Conservation (phyloP, 2,113 vertebrate species). For the Nycticebus coucang region DNA sequence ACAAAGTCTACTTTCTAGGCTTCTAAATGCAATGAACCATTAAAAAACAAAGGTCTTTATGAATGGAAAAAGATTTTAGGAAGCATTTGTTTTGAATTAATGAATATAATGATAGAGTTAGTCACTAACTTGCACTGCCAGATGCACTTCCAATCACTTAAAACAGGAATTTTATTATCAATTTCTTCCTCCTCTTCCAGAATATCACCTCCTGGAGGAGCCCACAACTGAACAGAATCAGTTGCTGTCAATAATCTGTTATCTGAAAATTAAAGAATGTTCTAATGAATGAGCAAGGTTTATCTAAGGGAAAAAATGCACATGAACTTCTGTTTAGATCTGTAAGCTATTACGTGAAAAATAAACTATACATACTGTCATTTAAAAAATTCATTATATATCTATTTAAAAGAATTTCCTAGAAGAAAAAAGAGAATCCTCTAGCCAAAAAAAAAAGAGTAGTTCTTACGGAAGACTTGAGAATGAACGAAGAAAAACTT, state of each 20-base stretch:
- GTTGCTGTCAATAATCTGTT: slow-evolving; percentile 97
- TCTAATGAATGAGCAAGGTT: slow-evolving; percentile 59
- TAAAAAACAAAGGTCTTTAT: slow-evolving; percentile 38
- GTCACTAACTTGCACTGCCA: slow-evolving; percentile 97
- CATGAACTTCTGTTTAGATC: background rate
- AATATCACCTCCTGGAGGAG: slow-evolving; percentile 91
- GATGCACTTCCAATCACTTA: slow-evolving; percentile 98
- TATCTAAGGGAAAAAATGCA: slow-evolving; percentile 46
- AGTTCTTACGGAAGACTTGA: background rate
- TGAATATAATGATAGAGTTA: slow-evolving; percentile 23
- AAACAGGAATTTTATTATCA: slow-evolving; percentile 90
- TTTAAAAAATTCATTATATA: background rate
- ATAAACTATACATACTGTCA: background rate
- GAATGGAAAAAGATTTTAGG: slow-evolving; percentile 34
- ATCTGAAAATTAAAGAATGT: slow-evolving; percentile 86
- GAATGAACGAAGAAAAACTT: slow-evolving; percentile 21
- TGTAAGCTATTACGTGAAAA: slow-evolving; percentile 26
- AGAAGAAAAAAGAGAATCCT: background rate
- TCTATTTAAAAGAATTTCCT: background rate
- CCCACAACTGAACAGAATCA: slow-evolving; percentile 96
- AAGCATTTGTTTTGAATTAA: slow-evolving; percentile 18
- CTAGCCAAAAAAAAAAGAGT: background rate
- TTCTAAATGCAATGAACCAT: slow-evolving; percentile 14
- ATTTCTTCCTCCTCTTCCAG: slow-evolving; percentile 92
- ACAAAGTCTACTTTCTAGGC: background rate